Conservation (phyloP, 2,797 vertebrate genomes). For the Parambassis ranga region DNA sequence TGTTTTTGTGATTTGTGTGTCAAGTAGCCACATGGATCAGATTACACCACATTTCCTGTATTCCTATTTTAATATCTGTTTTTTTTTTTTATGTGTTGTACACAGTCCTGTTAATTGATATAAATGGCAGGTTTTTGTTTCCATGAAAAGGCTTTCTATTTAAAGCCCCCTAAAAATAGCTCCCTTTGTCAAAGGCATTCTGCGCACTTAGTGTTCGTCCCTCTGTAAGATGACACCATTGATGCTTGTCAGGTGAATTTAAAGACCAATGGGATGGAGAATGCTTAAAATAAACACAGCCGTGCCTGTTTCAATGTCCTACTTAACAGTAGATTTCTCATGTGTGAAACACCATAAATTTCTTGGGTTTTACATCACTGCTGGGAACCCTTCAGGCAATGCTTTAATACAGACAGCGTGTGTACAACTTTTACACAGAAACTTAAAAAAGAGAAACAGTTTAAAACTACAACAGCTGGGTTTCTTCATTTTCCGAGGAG, state of each 20-base stretch:
- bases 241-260: slow-evolving; percentile 67
- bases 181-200: slow-evolving; percentile 37
- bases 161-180: slow-evolving; percentile 69
- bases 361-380: slow-evolving; percentile 16
- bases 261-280: slow-evolving; percentile 52
- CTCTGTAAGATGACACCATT: slow-evolving; percentile 65
- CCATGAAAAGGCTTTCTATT: slow-evolving; percentile 54
- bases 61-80: neutral
- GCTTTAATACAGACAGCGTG: neutral
- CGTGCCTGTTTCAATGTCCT: slow-evolving; percentile 44
- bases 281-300: slow-evolving; percentile 72
- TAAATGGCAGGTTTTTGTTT: slow-evolving; percentile 36
- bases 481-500: slow-evolving; percentile 24
- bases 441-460: neutral
- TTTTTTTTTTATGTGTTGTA: neutral
- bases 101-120: neutral
- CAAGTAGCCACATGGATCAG: neutral
- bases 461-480: slow-evolving; percentile 29
- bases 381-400: neutral
- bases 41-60: neutral
- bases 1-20: slow-evolving; percentile 2
- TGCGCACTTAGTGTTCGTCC: slow-evolving; percentile 17
- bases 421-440: too few species aligned
- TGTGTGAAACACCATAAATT: slow-evolving; percentile 20
- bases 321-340: slow-evolving; percentile 54